Evolutionary conservation across 2,888 invertebrate species (phyloP), one percentile per base, ranked within the genome.

Genomic region (Epinotia nisella): DNA sequence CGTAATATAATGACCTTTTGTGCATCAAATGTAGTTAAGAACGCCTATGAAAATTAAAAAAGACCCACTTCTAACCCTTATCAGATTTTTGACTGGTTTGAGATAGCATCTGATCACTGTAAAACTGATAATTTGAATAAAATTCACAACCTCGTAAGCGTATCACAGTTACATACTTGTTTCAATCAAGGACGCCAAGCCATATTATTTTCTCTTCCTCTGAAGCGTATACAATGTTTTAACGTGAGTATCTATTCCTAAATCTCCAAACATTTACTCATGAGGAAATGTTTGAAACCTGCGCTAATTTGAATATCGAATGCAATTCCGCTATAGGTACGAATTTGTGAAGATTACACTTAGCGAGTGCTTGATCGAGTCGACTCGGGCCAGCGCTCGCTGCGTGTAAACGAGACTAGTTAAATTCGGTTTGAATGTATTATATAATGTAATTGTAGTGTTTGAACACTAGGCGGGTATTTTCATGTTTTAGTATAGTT

Each of bases 401-500:
- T 35, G 13, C 19, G 66, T 66, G 66, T 56, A 41, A 24, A 41
- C 55, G 56, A 41, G 21, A 21, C 55, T 39, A 56, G 41, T 53
- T 66, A 64, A 51, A 64, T 70, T 61, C 59, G 70, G 69, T 71
- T 70, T 64, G 69, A 62, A 61, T 71, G 70, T 75, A 65, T 66
- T 72, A 41, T 65, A 72, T 71, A 70, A 77, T 77, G 72, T 74
- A 76, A 73, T 70, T 75, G 71, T 72, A 75, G 70, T 74, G 74
- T 64, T 58, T 60, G 59, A 53, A 67, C 60, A 76, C 64, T 58
- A 76, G 70, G 81, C 85, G 86, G 85, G 84, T 87, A 83, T 82
- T 81, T 82, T 83, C 80, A 80, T 82, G 72, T 75, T 77, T 77
- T 83, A 82, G 80, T 64, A 78, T 79, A 85, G 89, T 90, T 91